Percentiles rank a stretch among this genome's conserved stretches.
Evolutionary conservation across 2,888 invertebrate species (phyloP).

Genomic region (Tetranychus truncatus): DNA sequence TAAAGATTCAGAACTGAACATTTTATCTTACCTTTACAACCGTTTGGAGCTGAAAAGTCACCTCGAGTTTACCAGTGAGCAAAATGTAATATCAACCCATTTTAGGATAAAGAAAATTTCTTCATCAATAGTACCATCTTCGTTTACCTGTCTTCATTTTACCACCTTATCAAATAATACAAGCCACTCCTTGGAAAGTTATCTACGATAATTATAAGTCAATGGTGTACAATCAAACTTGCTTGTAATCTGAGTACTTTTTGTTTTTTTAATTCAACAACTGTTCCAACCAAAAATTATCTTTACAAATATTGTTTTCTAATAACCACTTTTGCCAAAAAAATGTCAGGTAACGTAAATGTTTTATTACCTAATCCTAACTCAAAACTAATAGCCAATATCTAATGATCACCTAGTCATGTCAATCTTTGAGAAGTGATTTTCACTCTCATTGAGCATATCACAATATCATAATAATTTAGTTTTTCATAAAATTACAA

Average conservation of each 20-base stretch:
- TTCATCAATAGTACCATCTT: neutral
- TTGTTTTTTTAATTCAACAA: too few species aligned
- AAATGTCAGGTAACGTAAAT: neutral
- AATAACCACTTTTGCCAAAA: neutral
- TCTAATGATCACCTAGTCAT: neutral
- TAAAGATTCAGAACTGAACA: too few species aligned
- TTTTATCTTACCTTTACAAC: too few species aligned
- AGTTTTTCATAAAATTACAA: too few species aligned
- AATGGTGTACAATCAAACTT: neutral
- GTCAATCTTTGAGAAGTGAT: too few species aligned
- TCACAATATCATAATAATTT: too few species aligned
- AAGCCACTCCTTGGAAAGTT: neutral
- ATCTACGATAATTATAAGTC: neutral
- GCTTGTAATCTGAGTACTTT: neutral
- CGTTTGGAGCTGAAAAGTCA: too few species aligned
- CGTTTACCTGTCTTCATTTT: neutral
- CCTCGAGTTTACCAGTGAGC: too few species aligned
- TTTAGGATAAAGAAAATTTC: too few species aligned
- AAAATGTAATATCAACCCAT: too few species aligned
- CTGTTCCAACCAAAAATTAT: too few species aligned
- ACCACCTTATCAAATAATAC: neutral
- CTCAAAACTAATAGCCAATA: neutral
- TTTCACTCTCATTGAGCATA: too few species aligned
- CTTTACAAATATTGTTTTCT: neutral
- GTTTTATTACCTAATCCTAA: neutral